Evolutionary conservation across 1,140 invertebrate genomes (phyloP).

Genomic region (Caerostris darwini): DNA sequence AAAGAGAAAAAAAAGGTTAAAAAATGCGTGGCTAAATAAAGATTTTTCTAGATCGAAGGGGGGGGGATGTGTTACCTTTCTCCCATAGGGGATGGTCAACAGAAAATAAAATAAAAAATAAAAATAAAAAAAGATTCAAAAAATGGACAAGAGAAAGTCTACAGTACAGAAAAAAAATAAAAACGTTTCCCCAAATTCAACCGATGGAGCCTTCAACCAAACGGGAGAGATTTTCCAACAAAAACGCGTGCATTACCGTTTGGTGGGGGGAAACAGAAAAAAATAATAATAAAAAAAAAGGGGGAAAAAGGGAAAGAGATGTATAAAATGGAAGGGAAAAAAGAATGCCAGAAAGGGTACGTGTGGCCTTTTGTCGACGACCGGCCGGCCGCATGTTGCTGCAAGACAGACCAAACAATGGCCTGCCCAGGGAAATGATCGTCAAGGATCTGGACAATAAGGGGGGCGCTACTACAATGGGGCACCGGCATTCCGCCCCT

Average conservation of each 20-base stretch:
- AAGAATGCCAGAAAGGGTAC: slow-evolving; percentile 44
- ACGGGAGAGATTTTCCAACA: slow-evolving; percentile 60
- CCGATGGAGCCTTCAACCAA: slow-evolving; percentile 48
- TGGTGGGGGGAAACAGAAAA: slow-evolving; percentile 30
- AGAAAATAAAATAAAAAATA: not conserved
- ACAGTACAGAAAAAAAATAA: not conserved
- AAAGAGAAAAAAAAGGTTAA: slow-evolving; percentile 4
- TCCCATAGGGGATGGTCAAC: slow-evolving; percentile 3
- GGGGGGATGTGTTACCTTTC: not conserved
- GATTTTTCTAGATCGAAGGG: not conserved
- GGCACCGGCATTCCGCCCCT: slow-evolving; percentile 57
- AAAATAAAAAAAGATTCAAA: not conserved
- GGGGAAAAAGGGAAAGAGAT: not conserved
- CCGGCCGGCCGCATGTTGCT: slow-evolving; percentile 53
- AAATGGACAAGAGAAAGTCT: not conserved
- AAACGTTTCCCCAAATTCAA: not conserved
- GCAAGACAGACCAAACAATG: slow-evolving; percentile 58
- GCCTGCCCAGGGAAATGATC: slow-evolving; percentile 74
- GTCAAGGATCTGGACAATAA: slow-evolving; percentile 45
- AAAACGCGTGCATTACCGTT: slow-evolving; percentile 71
- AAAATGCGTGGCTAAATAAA: not conserved
- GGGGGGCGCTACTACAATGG: slow-evolving; percentile 59
- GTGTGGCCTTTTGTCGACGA: slow-evolving; percentile 72
- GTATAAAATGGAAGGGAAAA: not conserved
- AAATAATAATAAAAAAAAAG: not conserved